Evolutionary conservation across 2,797 vertebrate species (phyloP).

Genomic region (Ataeniobius toweri): DNA sequence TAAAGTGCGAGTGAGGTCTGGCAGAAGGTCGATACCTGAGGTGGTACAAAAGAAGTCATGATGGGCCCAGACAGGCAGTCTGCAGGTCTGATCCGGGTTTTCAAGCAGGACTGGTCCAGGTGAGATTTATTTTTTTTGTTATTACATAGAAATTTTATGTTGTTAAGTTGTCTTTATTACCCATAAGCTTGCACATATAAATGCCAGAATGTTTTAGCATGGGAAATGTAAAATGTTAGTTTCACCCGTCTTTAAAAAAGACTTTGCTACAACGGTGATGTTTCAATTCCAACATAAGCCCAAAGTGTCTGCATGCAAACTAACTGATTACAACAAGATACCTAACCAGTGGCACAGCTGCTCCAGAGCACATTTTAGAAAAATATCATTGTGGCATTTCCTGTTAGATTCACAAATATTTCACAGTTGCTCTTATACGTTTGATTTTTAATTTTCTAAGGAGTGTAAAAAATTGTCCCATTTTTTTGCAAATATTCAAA

Average conservation of each 20-base stretch:
- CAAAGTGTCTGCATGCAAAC: background rate
- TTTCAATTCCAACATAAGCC: background rate
- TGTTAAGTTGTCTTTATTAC: background rate
- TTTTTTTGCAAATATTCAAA: background rate
- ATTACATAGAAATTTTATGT: background rate
- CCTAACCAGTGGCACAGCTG: background rate
- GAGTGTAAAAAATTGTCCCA: background rate
- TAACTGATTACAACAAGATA: background rate
- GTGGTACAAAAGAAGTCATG: slow-evolving; percentile 57
- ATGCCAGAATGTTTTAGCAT: background rate
- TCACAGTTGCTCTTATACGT: background rate
- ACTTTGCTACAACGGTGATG: background rate
- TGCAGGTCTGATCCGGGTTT: slow-evolving; percentile 26
- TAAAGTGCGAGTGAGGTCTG: slow-evolving; percentile 53
- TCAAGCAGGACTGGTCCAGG: slow-evolving; percentile 36
- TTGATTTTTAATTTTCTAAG: background rate
- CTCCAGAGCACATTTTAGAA: background rate
- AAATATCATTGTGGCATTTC: background rate
- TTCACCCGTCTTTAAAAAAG: background rate
- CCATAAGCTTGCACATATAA: background rate
- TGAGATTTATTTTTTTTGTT: slow-evolving; percentile 31
- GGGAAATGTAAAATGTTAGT: background rate
- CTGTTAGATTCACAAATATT: background rate
- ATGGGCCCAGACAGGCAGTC: slow-evolving; percentile 5
- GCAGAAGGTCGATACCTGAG: slow-evolving; percentile 56